phyloP scores from a whole-genome alignment of 1,140 invertebrate genomes.

The Trissolcus basalis region DNA sequence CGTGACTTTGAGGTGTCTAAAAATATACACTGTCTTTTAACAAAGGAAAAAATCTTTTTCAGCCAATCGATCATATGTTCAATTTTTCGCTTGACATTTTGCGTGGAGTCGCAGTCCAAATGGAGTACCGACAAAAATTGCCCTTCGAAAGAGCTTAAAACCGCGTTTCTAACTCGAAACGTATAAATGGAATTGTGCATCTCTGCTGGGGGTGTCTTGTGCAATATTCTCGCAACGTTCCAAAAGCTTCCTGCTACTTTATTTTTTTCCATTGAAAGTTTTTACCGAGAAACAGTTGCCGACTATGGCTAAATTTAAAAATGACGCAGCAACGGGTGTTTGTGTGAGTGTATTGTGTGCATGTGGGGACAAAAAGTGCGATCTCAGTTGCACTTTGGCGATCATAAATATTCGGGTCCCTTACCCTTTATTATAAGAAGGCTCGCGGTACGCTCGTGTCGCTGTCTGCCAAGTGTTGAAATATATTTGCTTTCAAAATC shows the following conservation, averaged over 20 bases:
- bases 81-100: too few species aligned
- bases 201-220: constrained; percentile 58
- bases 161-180: constrained; percentile 3
- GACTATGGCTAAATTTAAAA: constrained; percentile 56
- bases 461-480: too few species aligned
- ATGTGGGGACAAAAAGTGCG: constrained; percentile 40
- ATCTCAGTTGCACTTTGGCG: constrained; percentile 43
- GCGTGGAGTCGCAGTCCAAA: background rate
- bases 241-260: constrained; percentile 51
- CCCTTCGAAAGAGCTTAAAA: background rate
- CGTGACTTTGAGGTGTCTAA: too few species aligned
- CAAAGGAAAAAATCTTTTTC: too few species aligned
- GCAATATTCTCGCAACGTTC: constrained; percentile 55
- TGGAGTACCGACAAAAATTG: background rate
- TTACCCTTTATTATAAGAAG: constrained; percentile 39
- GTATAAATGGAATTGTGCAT: constrained; percentile 37
- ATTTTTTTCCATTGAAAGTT: constrained; percentile 45
- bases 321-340: constrained; percentile 39
- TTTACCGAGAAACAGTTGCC: constrained; percentile 42
- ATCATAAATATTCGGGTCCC: constrained; percentile 40
- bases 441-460: constrained; percentile 2
- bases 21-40: too few species aligned
- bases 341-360: constrained; percentile 33
- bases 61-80: too few species aligned
- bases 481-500: too few species aligned